Conservation (phyloP, 2,888 invertebrate genomes). For the Luperina nickerlii region DNA sequence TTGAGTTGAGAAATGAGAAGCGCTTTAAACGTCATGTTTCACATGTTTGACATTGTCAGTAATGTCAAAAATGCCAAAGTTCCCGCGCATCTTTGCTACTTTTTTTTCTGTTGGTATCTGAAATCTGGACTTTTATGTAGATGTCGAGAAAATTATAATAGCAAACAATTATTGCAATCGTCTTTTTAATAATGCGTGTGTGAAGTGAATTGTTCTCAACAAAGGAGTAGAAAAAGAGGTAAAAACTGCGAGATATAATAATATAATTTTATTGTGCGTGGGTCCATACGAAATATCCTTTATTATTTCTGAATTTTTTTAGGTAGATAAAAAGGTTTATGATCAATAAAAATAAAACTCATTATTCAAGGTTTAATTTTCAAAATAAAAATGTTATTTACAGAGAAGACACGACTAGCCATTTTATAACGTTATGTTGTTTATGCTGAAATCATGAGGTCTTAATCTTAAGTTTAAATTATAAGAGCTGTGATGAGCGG, state of each 20-base stretch:
- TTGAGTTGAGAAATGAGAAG: background rate
- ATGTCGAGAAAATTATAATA: too few species aligned
- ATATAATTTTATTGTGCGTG: background rate
- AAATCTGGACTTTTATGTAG: constrained; percentile 10
- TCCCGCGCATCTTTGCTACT: background rate
- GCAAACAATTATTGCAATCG: background rate
- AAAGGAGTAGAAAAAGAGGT: too few species aligned
- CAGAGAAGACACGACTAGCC: background rate
- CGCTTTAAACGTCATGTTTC: background rate
- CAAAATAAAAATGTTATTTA: constrained; percentile 3
- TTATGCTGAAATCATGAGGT: constrained; percentile 90
- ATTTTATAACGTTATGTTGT: constrained; percentile 85
- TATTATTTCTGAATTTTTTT: background rate
- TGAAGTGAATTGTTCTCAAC: too few species aligned
- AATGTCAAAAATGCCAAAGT: background rate
- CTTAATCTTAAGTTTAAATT: constrained; percentile 90
- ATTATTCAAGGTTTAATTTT: constrained; percentile 5
- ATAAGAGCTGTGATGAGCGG: constrained; percentile 85
- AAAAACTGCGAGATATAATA: too few species aligned
- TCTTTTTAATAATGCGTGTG: background rate
- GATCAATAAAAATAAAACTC: background rate
- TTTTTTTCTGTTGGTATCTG: background rate
- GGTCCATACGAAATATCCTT: background rate
- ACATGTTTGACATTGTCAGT: constrained; percentile 3
- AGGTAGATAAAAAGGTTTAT: background rate